A percentile compares a stretch with the other conserved stretches of the same genome.
Conservation (phyloP, 2,113 vertebrate species). For the Coryphaenoides rupestris region DNA sequence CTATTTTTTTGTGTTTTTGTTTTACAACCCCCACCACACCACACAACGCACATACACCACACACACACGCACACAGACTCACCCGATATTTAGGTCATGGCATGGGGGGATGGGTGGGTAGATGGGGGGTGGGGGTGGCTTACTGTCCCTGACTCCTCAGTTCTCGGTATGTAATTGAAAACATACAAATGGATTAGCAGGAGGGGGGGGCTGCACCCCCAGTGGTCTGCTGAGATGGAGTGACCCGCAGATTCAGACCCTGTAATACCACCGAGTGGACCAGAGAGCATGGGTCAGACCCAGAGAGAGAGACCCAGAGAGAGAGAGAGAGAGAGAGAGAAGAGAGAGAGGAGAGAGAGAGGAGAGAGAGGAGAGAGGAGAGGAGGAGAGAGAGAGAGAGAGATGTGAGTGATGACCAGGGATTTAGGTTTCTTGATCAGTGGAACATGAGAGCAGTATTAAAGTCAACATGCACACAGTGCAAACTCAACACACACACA, state of each 20-base stretch:
- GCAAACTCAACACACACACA: slow-evolving; percentile 25
- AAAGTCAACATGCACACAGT: slow-evolving; percentile 30
- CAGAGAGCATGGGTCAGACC: not conserved
- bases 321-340: no score
- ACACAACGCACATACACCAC: not conserved
- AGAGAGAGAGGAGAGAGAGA: no score
- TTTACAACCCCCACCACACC: slow-evolving; percentile 26
- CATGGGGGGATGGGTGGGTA: slow-evolving; percentile 47
- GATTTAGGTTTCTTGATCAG: slow-evolving; percentile 57
- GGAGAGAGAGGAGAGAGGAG: not conserved
- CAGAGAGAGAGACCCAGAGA: not conserved
- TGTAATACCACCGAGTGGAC: slow-evolving; percentile 35
- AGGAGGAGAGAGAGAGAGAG: slow-evolving; percentile 2
- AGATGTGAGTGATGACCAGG: slow-evolving; percentile 21
- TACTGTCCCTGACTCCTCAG: slow-evolving; percentile 53
- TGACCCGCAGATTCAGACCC: slow-evolving; percentile 35
- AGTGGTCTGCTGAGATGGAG: slow-evolving; percentile 37
- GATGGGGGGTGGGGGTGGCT: slow-evolving; percentile 50
- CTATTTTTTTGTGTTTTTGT: slow-evolving; percentile 51
- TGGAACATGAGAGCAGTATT: slow-evolving; percentile 46
- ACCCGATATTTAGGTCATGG: slow-evolving; percentile 65
- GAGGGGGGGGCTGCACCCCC: slow-evolving; percentile 56
- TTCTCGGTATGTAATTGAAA: slow-evolving; percentile 58
- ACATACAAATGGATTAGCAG: slow-evolving; percentile 70
- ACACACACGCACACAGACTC: slow-evolving; percentile 16